Conservation (phyloP, 2,113 vertebrate species). For the Bos taurus region ARS-UCD2.0 NC_037340.1:82157501-82158000, state of each 20-base stretch:
- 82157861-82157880: neutral
- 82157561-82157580: neutral
- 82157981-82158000: neutral
- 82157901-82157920: neutral
- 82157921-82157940: neutral
- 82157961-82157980: neutral
- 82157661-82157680: accelerated
- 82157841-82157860: neutral
- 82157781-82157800: neutral
- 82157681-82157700: neutral
- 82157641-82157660: neutral
- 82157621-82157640: accelerated
- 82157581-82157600: too few relatives aligned
- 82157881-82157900: neutral
- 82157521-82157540: neutral
- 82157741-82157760: neutral
- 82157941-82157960: neutral
- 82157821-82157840: neutral
- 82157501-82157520: neutral
- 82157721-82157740: neutral
- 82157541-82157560: neutral
- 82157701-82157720: neutral
- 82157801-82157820: neutral
- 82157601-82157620: neutral
- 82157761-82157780: neutral